These are phyloP conservation scores for Archocentrus centrarchus DNA, from an alignment of 2,113 vertebrate species.

Conservation along the genomic window DNA sequence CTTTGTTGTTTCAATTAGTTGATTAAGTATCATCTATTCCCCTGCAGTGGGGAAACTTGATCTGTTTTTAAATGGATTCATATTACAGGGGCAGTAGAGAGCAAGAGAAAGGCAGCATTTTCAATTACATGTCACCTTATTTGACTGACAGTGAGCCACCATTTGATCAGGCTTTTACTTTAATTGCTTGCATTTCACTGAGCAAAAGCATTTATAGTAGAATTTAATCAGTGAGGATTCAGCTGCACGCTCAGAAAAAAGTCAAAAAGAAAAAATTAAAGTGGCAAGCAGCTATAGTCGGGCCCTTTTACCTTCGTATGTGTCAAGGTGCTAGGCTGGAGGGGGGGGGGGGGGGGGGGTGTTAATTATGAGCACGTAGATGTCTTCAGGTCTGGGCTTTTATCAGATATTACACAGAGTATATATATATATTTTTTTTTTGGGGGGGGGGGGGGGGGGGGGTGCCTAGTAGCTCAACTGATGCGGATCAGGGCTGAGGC, in stretches of 20 bases:
- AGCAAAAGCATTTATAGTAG: constrained; percentile 85
- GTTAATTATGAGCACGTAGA: background rate
- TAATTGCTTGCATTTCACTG: constrained; percentile 96
- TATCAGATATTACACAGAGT: background rate
- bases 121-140: constrained; percentile 88
- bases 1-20: constrained; percentile 95
- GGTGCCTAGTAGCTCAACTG: background rate
- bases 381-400: background rate
- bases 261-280: background rate
- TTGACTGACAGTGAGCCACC: constrained; percentile 85
- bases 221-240: constrained; percentile 81
- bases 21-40: constrained; percentile 90
- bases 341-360: no score
- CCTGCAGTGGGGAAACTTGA: constrained; percentile 84
- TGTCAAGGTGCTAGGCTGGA: background rate
- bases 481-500: background rate
- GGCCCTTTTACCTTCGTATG: constrained; percentile 7
- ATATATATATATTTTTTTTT: no score
- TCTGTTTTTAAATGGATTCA: constrained; percentile 87
- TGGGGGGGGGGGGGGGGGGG: no score
- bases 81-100: constrained; percentile 82
- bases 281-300: background rate
- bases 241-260: constrained; percentile 54
- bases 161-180: constrained; percentile 94
- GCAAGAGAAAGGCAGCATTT: constrained; percentile 83